Evolutionary conservation across 2,797 vertebrate genomes (phyloP).

Genomic region (Stomatorhinus walkeri): DNA sequence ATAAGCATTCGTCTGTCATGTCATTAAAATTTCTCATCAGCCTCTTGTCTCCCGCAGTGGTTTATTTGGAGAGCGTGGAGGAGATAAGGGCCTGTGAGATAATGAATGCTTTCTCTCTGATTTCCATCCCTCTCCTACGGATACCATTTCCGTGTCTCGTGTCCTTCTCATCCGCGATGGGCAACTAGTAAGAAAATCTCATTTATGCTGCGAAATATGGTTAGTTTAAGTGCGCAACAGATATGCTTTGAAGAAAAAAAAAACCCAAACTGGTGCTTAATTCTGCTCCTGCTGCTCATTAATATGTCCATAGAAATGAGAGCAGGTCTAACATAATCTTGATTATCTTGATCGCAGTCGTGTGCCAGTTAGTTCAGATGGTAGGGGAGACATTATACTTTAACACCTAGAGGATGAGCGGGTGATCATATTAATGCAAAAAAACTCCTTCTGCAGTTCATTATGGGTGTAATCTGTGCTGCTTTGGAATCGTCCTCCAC

Average conservation of each 20-base stretch:
- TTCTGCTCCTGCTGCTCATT: neutral
- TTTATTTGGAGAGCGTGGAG: conserved; percentile 16
- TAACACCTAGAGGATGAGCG: neutral
- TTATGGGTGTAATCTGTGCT: neutral
- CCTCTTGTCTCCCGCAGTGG: conserved; percentile 34
- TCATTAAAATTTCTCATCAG: conserved; percentile 46
- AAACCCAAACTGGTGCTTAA: neutral
- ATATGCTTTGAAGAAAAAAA: neutral
- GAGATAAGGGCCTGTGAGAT: conserved; percentile 9
- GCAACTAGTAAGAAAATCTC: neutral
- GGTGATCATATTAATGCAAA: neutral
- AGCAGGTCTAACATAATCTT: neutral
- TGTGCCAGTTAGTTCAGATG: neutral
- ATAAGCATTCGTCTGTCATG: conserved; percentile 25
- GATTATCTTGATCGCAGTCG: neutral
- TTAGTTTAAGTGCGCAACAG: neutral
- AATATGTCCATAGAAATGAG: neutral
- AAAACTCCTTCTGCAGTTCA: neutral
- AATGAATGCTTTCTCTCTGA: conserved; percentile 5
- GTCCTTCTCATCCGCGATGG: neutral
- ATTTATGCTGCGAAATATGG: neutral
- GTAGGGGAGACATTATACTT: neutral
- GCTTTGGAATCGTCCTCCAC: neutral
- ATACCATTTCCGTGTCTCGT: conserved; percentile 1
- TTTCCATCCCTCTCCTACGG: neutral